Base-by-base conservation (phyloP, 2,113 vertebrate species). In the Salvelinus alpinus region DNA sequence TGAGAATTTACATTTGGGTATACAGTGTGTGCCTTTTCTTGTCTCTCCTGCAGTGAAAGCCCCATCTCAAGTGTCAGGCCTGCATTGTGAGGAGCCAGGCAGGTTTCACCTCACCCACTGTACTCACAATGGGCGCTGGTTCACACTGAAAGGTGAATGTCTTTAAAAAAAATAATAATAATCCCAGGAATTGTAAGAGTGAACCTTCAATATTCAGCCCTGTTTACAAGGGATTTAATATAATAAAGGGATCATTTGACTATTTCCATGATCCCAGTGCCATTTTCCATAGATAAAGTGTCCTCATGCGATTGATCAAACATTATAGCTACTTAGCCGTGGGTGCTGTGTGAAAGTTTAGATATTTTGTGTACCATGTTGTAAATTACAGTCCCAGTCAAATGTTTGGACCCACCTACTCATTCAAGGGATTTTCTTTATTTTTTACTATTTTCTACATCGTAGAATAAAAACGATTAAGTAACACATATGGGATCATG, bases 91-190 rank as follows among this genome's bases (percentile, higher is more conserved):
- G 70, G 27, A 81, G 74, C 48, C 54, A 75, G 83, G 75, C 77
- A 87, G 83, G 86, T 90, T 94, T 91, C 87, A 87, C 76, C 82
- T 92, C 80, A 86, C 77, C 82, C 79, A 65, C 31, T 73, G 22
- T 80, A 9, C 70, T 67, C 75, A 91, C 84, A 92, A 89, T 88
- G 70, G 80, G 34, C 78, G 79, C 71, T 73, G 83, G 85, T 87
- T 88, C 74, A 78, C 64, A 64, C 84, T 81, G 78, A 87, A 90
- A 85, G 84, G 82, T 90, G 86, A 90, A 87, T 86, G 34, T 6
- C 34, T 7, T 8, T 8, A 34, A 34, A 34, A 34, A 34, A 34
- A 34, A 7, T 7, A 6, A 7, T 29, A 34, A 34, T 7, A 0
- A 7, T 34, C 6, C 34, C 64, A 76, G 82, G 84, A 84, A 82